Percentiles rank a stretch among this genome's conserved stretches.
Evolutionary conservation across 2,888 invertebrate genomes (phyloP).

Genomic region (Drosophila diplacantha): DNA sequence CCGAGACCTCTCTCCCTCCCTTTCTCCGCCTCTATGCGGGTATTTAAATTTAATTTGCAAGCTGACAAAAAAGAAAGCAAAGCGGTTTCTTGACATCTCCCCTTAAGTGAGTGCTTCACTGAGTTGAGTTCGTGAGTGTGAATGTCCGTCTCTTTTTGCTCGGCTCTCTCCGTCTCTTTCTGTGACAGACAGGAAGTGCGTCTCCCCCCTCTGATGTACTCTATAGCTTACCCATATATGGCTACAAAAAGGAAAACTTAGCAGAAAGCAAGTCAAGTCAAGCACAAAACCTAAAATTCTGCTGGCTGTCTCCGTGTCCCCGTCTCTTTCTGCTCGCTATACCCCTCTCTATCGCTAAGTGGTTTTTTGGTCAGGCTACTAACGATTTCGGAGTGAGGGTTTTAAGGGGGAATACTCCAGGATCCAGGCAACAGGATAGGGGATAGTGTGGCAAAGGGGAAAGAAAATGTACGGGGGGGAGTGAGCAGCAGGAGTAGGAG

Average conservation of each 20-base stretch:
- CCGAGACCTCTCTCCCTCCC: constrained; percentile 3
- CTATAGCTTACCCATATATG: constrained; percentile 22
- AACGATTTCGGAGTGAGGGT: constrained; percentile 1
- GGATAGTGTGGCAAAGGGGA: constrained; percentile 15
- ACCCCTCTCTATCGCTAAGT: constrained; percentile 23
- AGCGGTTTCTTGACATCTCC: constrained; percentile 59
- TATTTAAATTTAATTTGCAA: constrained; percentile 70
- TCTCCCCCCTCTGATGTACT: neutral
- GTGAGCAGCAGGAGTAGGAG: neutral
- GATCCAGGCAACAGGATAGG: neutral
- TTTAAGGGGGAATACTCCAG: neutral
- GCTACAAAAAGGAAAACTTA: constrained; percentile 46
- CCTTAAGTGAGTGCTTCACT: constrained; percentile 22
- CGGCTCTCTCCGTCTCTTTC: constrained; percentile 18
- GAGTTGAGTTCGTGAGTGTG: constrained; percentile 7
- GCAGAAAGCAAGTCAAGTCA: constrained; percentile 63
- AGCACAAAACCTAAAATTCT: constrained; percentile 59
- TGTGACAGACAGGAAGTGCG: constrained; percentile 51
- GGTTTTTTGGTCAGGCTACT: constrained; percentile 37
- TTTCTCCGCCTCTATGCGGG: constrained; percentile 44
- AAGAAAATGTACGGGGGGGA: neutral
- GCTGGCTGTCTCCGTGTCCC: constrained; percentile 25
- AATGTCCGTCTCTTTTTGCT: constrained; percentile 22
- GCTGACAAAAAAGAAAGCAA: constrained; percentile 68
- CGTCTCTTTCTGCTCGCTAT: constrained; percentile 10